Evolutionary conservation across 1,140 invertebrate genomes (phyloP).

Genomic region (Pogonognathellus flavescens): DNA sequence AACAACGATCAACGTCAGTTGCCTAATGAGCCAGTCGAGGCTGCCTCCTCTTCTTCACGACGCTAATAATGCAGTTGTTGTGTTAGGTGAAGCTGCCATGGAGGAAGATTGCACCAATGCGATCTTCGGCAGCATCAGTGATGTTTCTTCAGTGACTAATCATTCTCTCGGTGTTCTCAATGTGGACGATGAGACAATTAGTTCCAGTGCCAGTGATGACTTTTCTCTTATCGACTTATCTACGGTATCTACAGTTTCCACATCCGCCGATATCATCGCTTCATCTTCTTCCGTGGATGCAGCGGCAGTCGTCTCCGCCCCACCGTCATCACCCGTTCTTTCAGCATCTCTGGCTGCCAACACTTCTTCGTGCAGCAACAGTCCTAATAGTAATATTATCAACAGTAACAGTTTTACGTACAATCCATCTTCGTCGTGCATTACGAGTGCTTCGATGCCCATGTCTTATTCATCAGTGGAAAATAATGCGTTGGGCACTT

Average conservation of each 20-base stretch:
- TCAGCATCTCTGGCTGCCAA: no score
- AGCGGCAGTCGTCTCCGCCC: neutral
- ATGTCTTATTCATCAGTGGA: constrained; percentile 15
- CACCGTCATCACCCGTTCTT: neutral
- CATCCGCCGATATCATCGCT: neutral
- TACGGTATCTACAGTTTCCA: constrained; percentile 13
- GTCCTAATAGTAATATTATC: no score
- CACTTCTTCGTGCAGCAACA: no score
- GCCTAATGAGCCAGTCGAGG: constrained; percentile 30
- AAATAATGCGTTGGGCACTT: no score
- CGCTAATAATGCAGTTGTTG: neutral
- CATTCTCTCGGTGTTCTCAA: neutral
- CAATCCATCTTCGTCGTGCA: constrained; percentile 24
- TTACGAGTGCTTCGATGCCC: neutral
- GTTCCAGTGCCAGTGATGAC: constrained; percentile 39
- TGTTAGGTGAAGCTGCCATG: neutral
- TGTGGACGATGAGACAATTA: neutral
- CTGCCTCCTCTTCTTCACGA: neutral
- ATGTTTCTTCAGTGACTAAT: no score
- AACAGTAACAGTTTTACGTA: constrained; percentile 5
- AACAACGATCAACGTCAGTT: constrained; percentile 12
- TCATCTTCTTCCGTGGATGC: neutral
- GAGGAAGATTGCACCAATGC: no score
- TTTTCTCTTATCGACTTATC: constrained; percentile 41
- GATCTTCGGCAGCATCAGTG: no score